phyloP scores from a whole-genome alignment of 2,113 vertebrate species.

The Oreochromis spilurus region DNA sequence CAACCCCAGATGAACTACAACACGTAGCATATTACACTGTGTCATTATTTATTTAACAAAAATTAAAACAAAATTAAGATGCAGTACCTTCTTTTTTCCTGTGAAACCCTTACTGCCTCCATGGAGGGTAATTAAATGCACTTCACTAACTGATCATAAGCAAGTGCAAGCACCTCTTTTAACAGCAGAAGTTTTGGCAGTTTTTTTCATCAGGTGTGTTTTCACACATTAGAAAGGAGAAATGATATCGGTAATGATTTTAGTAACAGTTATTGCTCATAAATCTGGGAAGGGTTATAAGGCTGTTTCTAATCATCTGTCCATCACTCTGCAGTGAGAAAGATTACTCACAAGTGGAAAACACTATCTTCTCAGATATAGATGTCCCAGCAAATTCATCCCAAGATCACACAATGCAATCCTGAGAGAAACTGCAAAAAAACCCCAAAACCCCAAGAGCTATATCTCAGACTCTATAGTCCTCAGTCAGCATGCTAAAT shows the following conservation, averaged over 20 bases:
- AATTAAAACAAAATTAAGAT: background rate
- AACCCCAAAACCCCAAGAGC: rapidly evolving
- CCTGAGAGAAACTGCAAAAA: background rate
- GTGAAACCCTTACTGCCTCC: background rate
- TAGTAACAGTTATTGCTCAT: background rate
- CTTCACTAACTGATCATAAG: background rate
- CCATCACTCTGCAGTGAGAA: background rate
- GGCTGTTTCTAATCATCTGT: background rate
- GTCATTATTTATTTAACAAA: background rate
- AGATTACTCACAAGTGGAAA: background rate
- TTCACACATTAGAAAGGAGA: background rate
- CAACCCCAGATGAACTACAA: background rate
- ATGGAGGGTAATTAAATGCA: background rate
- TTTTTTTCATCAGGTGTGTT: background rate
- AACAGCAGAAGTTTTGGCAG: background rate
- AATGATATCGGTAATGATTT: background rate
- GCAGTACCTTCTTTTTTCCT: background rate
- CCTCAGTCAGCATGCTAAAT: background rate
- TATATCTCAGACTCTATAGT: background rate
- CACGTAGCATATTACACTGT: background rate
- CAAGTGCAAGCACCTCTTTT: background rate
- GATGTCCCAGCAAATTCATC: background rate
- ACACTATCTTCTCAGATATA: background rate
- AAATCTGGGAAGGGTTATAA: background rate
- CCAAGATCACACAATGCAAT: background rate